Percentiles rank a stretch among this genome's conserved stretches.
Evolutionary conservation across 2,113 vertebrate species (phyloP).

Genomic region (Rhinopomastus cyanomelas): DNA sequence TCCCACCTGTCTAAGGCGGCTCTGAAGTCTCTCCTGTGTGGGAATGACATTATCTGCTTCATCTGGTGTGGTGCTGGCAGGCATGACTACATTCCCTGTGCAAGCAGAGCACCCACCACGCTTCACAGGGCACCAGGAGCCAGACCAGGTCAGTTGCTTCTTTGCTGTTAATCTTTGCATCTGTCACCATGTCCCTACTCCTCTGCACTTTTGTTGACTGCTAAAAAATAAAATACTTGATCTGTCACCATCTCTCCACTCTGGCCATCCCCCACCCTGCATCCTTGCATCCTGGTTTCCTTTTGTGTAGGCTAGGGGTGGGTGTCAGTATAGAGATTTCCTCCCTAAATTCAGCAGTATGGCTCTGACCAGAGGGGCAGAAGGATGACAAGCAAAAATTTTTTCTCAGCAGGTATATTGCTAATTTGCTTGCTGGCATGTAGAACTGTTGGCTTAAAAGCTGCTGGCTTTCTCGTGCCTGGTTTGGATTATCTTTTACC

Average conservation of each 20-base stretch:
- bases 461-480: not conserved
- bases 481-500: not conserved
- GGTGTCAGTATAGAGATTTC: not conserved
- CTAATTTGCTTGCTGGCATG: not conserved
- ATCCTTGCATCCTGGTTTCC: not conserved
- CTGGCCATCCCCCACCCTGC: not conserved
- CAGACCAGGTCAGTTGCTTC: not conserved
- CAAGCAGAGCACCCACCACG: not conserved
- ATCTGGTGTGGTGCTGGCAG: not conserved
- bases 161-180: not conserved
- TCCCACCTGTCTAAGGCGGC: not conserved
- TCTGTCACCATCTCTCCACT: not conserved
- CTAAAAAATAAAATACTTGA: not conserved
- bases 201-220: not conserved
- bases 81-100: not conserved
- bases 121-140: not conserved
- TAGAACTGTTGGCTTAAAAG: not conserved
- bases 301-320: not conserved
- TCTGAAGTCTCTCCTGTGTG: not conserved
- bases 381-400: not conserved
- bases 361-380: not conserved
- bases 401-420: not conserved
- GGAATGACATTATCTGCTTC: constrained; percentile 14
- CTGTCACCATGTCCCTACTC: not conserved
- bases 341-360: not conserved